Conservation (phyloP, 2,888 invertebrate genomes). For the Zootermopsis nevadensis region DNA sequence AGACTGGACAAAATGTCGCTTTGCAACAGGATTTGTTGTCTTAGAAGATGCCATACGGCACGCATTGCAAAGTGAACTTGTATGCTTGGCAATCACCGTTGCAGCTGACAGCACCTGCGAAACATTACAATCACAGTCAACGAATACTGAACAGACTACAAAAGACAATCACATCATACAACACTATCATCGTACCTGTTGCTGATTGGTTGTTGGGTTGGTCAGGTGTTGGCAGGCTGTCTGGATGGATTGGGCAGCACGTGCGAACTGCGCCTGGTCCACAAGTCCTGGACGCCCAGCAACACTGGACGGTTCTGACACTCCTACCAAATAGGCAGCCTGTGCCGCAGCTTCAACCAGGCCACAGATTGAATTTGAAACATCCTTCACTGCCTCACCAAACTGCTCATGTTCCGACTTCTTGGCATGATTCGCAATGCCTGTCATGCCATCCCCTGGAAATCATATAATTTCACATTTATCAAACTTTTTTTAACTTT, state of each 20-base stretch:
- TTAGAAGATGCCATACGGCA: conserved; percentile 93
- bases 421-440: conserved; percentile 93
- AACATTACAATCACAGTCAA: neutral
- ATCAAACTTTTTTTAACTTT: too few species aligned
- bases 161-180: neutral
- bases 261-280: conserved; percentile 87
- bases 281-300: conserved; percentile 90
- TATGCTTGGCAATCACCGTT: conserved; percentile 95
- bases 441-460: conserved; percentile 89
- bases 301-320: conserved; percentile 89
- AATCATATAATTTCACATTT: conserved; percentile 42
- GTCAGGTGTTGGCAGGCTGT: conserved; percentile 85
- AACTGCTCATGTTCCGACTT: conserved; percentile 87
- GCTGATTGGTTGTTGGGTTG: conserved; percentile 79
- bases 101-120: conserved; percentile 86
- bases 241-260: conserved; percentile 91
- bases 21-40: conserved; percentile 90
- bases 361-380: conserved; percentile 89
- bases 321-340: conserved; percentile 94
- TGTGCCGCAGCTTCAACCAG: conserved; percentile 94
- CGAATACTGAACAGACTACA: neutral
- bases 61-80: conserved; percentile 93
- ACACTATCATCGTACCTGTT: conserved; percentile 65
- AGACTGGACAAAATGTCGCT: conserved; percentile 96
- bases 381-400: conserved; percentile 83